These are phyloP conservation scores for Andrena trimmerana DNA, from an alignment of 2,888 invertebrate genomes.

Conservation along the genomic window DNA sequence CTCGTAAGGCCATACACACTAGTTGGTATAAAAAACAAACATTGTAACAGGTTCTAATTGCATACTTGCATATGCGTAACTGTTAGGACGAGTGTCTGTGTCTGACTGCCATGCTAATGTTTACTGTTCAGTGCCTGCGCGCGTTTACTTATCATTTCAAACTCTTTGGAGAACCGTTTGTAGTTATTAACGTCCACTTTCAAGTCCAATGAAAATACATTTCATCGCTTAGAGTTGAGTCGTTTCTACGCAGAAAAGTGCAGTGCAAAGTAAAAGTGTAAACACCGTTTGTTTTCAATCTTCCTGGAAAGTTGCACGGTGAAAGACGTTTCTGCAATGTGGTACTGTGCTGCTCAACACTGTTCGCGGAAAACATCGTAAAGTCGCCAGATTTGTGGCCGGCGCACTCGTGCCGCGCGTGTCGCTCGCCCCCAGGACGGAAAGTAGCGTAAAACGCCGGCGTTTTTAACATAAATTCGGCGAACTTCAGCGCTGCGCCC, in stretches of 20 bases:
- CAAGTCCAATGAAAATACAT: not conserved
- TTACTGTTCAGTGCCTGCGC: no score
- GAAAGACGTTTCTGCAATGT: not conserved
- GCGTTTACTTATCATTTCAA: no score
- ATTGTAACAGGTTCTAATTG: no score
- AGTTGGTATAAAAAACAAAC: no score
- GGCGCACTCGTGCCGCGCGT: not conserved
- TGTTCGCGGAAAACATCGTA: conserved; percentile 12
- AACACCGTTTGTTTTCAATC: conserved; percentile 21
- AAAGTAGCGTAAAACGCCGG: not conserved
- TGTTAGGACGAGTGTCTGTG: no score
- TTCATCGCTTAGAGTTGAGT: not conserved
- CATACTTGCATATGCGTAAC: no score
- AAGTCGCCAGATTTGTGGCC: conserved; percentile 27
- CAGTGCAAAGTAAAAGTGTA: not conserved
- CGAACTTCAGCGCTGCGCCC: not conserved
- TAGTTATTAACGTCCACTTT: not conserved
- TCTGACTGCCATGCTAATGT: no score
- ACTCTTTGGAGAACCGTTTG: no score
- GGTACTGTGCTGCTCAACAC: not conserved
- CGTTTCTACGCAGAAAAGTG: not conserved
- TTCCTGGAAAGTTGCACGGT: not conserved
- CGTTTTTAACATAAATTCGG: conserved; percentile 19
- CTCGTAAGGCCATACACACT: no score
- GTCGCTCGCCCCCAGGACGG: no score